A percentile compares a stretch with the other conserved stretches of the same genome.
Evolutionary conservation across 2,113 vertebrate genomes (phyloP).

Genomic region (Cebidichthys violaceus): DNA sequence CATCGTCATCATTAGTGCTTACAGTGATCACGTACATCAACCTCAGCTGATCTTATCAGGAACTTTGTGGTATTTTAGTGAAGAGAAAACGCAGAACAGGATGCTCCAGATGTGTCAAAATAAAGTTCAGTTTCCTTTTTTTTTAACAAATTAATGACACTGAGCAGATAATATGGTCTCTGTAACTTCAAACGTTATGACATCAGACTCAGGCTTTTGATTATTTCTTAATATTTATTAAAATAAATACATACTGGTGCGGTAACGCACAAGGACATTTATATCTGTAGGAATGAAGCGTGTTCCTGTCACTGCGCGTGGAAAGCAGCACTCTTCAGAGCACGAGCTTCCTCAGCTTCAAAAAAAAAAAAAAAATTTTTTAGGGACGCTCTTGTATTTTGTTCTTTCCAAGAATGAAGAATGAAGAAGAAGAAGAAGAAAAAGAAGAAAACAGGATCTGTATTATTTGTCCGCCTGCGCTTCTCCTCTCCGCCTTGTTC

Average conservation of each 20-base stretch:
- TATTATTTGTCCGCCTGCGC: slow-evolving; percentile 34
- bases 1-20: not conserved
- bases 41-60: not conserved
- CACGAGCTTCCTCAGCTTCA: not conserved
- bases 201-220: not conserved
- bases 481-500: slow-evolving; percentile 62
- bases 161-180: not conserved
- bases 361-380: slow-evolving; percentile 1
- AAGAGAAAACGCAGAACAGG: not conserved
- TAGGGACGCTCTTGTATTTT: not conserved
- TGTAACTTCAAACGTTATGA: not conserved
- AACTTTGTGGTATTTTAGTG: not conserved
- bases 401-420: slow-evolving; percentile 17
- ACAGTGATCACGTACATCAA: not conserved
- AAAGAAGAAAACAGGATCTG: not conserved
- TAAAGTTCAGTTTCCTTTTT: not conserved
- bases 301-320: slow-evolving; percentile 1
- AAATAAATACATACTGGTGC: not conserved
- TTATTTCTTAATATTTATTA: not conserved
- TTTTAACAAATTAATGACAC: not conserved
- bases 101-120: not conserved
- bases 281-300: not conserved
- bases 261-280: not conserved
- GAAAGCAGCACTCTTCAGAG: not conserved
- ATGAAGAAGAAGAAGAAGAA: not conserved